Base-by-base conservation (phyloP, 2,797 vertebrate species). In the Mus minutoides region DNA sequence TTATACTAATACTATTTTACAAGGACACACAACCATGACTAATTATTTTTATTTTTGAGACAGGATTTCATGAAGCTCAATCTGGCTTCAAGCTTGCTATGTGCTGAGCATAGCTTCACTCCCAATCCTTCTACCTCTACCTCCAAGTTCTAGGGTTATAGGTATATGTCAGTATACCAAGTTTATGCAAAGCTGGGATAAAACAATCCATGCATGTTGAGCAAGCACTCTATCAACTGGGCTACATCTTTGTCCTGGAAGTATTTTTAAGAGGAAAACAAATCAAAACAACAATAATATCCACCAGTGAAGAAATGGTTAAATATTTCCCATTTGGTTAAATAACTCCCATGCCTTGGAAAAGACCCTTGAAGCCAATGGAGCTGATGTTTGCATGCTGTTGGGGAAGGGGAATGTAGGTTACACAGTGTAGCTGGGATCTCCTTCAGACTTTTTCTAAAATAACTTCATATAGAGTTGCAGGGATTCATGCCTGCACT, bases 221-320 rank as follows among this genome's bases (percentile, higher is more conserved):
- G 11, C 26, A 58, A 31, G 26, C 21, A 24, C 13, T 77, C 7
- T 76, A 46, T 19, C 40, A 76, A 46, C 3, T 76, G 54, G 34
- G 73, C 40, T 17, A 62, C 7, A n/a, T 62, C 19, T n/a, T 56
- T 34, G 64, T 14, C 21, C 71, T 77, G 73, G 31, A 91, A 69
- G 14, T 73, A 49, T 58, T 80, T 92, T 60, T 37, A 76, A 29
- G 71, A 92, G 40, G 46, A 78, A 88, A 94, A 64, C 16, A 91
- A 89, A 86, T 24, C 16, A 89, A 90, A 95, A 31, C 11, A 93
- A 89, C 54, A 40, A 75, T 58, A 60, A 56, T 67, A 31, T 11
- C 24, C 1, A 22, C 83, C 69, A 69, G 34, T 62, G 60, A 6
- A 24, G 60, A 91, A 84, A 79, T 95, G 26, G 22, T 79, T 83